A percentile compares a stretch with the other conserved stretches of the same genome.
These are phyloP conservation scores for Crocidura indochinensis DNA, from an alignment of 2,797 vertebrate genomes.

Conservation along the genomic window DNA sequence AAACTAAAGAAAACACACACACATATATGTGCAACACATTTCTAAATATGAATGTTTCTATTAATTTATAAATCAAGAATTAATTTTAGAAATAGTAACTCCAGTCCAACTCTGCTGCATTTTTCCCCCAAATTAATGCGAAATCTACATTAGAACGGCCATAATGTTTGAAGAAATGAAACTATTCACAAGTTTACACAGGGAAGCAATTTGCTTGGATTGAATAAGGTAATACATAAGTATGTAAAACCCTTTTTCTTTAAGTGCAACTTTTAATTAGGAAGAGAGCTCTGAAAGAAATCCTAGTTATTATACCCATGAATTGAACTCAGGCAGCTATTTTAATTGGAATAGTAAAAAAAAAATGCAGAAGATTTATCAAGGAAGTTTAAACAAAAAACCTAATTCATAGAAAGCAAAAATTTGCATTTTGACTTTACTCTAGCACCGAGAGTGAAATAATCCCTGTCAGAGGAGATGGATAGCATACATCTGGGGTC, in stretches of 20 bases:
- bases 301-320: conserved; percentile 78
- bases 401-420: conserved; percentile 52
- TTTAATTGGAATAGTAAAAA: conserved; percentile 86
- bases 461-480: conserved; percentile 81
- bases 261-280: conserved; percentile 86
- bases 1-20: background rate
- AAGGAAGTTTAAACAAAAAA: conserved; percentile 32
- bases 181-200: conserved; percentile 83
- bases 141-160: conserved; percentile 78
- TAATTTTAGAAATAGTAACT: conserved; percentile 70
- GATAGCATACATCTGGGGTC: conserved; percentile 38
- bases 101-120: conserved; percentile 60
- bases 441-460: conserved; percentile 71
- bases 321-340: conserved; percentile 75
- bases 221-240: conserved; percentile 82
- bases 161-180: conserved; percentile 82
- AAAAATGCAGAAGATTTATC: conserved; percentile 78
- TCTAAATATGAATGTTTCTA: conserved; percentile 47
- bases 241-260: conserved; percentile 81
- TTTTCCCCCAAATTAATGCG: conserved; percentile 78
- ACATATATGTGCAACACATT: background rate
- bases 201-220: conserved; percentile 82
- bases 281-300: conserved; percentile 79
- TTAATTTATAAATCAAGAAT: conserved; percentile 70
- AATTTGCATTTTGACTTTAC: conserved; percentile 57